Percentiles rank a stretch among this genome's conserved stretches.
Conservation (phyloP, 1,140 invertebrate species). For the Drosophila melanica region DNA sequence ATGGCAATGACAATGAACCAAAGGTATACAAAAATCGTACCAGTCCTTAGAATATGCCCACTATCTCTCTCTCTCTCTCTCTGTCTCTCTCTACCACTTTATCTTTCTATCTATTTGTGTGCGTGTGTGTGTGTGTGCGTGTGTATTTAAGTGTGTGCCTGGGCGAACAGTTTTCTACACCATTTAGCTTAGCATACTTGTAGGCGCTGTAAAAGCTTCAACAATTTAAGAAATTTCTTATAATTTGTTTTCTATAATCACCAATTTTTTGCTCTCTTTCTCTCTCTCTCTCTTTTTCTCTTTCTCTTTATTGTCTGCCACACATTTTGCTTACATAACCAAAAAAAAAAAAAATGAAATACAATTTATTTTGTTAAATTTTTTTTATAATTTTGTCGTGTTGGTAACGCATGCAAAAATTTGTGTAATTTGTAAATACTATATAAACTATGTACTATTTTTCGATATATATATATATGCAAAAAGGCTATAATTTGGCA, state of each 20-base stretch:
- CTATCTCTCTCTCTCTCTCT: constrained; percentile 2
- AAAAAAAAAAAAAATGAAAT: not conserved
- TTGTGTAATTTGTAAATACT: constrained; percentile 44
- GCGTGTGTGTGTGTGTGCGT: constrained; percentile 11
- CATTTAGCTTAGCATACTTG: constrained; percentile 57
- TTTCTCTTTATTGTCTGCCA: constrained; percentile 8
- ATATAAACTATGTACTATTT: constrained; percentile 41
- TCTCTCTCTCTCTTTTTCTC: constrained; percentile 38
- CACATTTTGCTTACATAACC: constrained; percentile 27
- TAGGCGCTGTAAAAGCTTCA: constrained; percentile 28
- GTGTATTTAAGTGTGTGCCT: constrained; percentile 16
- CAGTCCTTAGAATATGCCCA: constrained; percentile 23
- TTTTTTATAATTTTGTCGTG: constrained; percentile 33
- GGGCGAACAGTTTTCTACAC: constrained; percentile 40
- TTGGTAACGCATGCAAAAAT: constrained; percentile 48
- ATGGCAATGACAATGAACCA: constrained; percentile 84
- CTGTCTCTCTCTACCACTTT: constrained; percentile 1
- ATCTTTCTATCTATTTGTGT: constrained; percentile 1
- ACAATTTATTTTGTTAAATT: constrained; percentile 8
- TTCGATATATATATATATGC: constrained; percentile 48
- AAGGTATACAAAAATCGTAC: constrained; percentile 72
- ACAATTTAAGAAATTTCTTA: constrained; percentile 46
- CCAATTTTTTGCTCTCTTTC: constrained; percentile 50
- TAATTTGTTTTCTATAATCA: constrained; percentile 41
- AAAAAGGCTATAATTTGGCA: constrained; percentile 82